phyloP scores from a whole-genome alignment of 2,888 invertebrate species.

The Dicranocentrus wangi region DNA sequence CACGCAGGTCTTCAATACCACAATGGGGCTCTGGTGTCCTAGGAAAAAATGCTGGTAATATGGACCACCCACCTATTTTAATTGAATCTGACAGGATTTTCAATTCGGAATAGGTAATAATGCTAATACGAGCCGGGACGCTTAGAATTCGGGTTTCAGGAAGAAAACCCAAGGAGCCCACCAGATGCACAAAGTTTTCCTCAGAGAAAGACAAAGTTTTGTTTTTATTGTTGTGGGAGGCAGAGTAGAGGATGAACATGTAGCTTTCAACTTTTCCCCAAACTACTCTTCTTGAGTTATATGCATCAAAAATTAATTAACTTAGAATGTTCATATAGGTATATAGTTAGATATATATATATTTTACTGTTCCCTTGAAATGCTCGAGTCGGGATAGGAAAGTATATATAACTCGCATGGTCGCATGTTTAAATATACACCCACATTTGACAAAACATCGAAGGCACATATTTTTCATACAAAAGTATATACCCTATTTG shows the following conservation, averaged over 20 bases:
- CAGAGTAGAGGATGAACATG: slow-evolving; percentile 1
- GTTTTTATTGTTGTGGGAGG: slow-evolving; percentile 45
- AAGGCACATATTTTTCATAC: no score
- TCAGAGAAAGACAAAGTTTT: slow-evolving; percentile 25
- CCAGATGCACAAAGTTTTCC: slow-evolving; percentile 20
- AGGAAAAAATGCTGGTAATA: no score
- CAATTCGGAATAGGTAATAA: slow-evolving; percentile 25
- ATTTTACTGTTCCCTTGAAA: no score
- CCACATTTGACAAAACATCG: no score
- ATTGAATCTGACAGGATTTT: slow-evolving; percentile 41
- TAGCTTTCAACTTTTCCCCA: slow-evolving; percentile 34
- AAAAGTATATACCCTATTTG: no score
- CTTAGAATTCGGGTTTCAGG: no score
- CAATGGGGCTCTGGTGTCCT: no score
- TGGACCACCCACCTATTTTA: slow-evolving; percentile 51
- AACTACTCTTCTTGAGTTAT: slow-evolving; percentile 1
- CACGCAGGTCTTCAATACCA: no score
- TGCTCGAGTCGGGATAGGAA: no score
- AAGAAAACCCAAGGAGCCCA: background rate
- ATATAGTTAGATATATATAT: no score
- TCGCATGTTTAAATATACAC: no score
- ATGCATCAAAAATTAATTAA: slow-evolving; percentile 54
- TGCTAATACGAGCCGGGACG: slow-evolving; percentile 19
- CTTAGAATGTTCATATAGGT: slow-evolving; percentile 24
- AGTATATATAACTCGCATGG: no score